Evolutionary conservation across 2,888 invertebrate genomes (phyloP), one percentile per base, ranked within the genome.

Genomic region (Chymomyza caudatula): DNA sequence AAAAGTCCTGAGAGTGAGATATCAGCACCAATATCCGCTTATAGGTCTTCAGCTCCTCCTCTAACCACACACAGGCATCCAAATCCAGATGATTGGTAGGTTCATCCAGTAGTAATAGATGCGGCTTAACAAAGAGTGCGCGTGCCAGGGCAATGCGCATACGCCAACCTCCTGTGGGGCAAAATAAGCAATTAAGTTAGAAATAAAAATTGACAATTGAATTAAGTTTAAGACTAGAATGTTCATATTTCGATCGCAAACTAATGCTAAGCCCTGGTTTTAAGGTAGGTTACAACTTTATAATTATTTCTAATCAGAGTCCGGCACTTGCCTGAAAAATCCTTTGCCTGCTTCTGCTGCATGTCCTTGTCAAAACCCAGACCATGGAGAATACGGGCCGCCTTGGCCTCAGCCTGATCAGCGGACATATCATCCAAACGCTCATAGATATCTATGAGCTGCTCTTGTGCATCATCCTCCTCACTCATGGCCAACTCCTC

Each of bases 41-140:
- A 91, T 99, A 98, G 71, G 95, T 95, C 92, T 97, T 97, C 51
- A 99, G 92, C 91, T 99, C 99, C 90, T 98, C 97, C 91, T 99
- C 99, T 63, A 99, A 93, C 99, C 99, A 99, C 53, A 99, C 99
- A 90, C 99, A 99, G 64, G 99, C 99, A 89, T 99, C 98, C 78
- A 99, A 92, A 93, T 99, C 99, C 73, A 99, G 93, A 91, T 99
- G 99, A 92, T 99, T 99, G 11, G 99, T 99, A 3, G 99, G 99
- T 92, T 99, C 99, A 90, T 99, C 99, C 43, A 99, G 92, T 83
- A 99, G 92, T 74, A 99, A 91, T 65, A 99, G 91, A 88, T 99
- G 99, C 0, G 99, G 99, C 90, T 99, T 99, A 53, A 99, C 95
- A 90, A 98, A 99, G 44, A 99, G 92, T 1, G 99, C 99, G 82